A percentile compares a stretch with the other conserved stretches of the same genome.
phyloP scores from a whole-genome alignment of 2,888 invertebrate species.

The Pheosia gnoma region DNA sequence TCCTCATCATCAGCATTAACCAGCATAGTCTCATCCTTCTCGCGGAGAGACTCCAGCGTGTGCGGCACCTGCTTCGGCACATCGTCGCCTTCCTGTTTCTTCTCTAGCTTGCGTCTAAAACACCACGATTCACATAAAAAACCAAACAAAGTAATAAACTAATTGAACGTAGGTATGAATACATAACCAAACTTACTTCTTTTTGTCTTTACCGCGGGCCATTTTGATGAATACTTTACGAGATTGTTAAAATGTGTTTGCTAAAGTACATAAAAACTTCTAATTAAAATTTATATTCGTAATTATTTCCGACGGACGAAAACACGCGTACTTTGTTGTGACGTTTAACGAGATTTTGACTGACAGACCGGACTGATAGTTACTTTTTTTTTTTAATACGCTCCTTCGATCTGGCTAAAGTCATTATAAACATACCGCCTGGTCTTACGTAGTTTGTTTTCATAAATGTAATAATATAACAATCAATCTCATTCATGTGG shows the following conservation, averaged over 20 bases:
- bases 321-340: conserved; percentile 9
- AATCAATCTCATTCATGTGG: too few relatives aligned
- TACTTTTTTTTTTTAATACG: background rate
- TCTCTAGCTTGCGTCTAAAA: conserved; percentile 75
- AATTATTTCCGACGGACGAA: background rate
- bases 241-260: background rate
- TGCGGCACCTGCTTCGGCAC: conserved; percentile 87
- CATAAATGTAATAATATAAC: too few relatives aligned
- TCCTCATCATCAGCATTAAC: conserved; percentile 90
- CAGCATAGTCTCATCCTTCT: conserved; percentile 95
- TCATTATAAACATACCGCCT: too few relatives aligned
- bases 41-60: conserved; percentile 96
- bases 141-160: conserved; percentile 11
- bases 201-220: conserved; percentile 80
- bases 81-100: conserved; percentile 78
- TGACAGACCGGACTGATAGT: too few relatives aligned
- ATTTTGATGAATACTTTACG: conserved; percentile 43
- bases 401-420: too few relatives aligned
- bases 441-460: too few relatives aligned
- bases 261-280: background rate
- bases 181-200: conserved; percentile 71
- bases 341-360: conserved; percentile 2
- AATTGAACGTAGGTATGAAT: conserved; percentile 10
- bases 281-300: background rate
- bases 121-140: conserved; percentile 17